Percentiles rank a stretch among this genome's conserved stretches.
Evolutionary conservation across 2,888 invertebrate genomes (phyloP).

Genomic region (Tryphoninae sp.): DNA sequence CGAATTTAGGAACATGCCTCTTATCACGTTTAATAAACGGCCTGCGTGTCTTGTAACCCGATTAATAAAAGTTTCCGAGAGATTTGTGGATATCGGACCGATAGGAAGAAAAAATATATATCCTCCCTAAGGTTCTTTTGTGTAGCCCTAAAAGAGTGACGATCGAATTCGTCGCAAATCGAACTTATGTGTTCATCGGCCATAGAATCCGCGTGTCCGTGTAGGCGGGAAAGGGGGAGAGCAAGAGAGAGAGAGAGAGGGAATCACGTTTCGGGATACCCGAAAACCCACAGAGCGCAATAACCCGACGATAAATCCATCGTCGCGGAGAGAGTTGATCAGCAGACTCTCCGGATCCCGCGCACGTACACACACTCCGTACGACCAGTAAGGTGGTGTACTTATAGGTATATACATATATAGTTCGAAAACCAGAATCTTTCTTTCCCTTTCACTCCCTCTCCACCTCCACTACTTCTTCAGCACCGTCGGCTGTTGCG

Average conservation of each 20-base stretch:
- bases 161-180: slow-evolving; percentile 46
- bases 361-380: slow-evolving; percentile 73
- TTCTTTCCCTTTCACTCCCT: background rate
- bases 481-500: slow-evolving; percentile 12
- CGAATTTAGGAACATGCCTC: background rate
- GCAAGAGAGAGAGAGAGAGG: slow-evolving; percentile 22
- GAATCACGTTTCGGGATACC: slow-evolving; percentile 56
- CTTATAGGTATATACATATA: slow-evolving; percentile 24
- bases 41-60: slow-evolving; percentile 27
- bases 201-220: background rate
- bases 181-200: slow-evolving; percentile 29
- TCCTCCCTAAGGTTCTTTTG: slow-evolving; percentile 3
- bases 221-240: background rate
- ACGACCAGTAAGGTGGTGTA: slow-evolving; percentile 29
- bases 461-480: background rate
- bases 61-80: slow-evolving; percentile 49
- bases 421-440: slow-evolving; percentile 27
- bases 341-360: slow-evolving; percentile 74
- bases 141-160: slow-evolving; percentile 22
- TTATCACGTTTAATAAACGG: slow-evolving; percentile 48
- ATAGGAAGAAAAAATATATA: slow-evolving; percentile 9
- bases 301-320: slow-evolving; percentile 79
- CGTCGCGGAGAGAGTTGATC: slow-evolving; percentile 71
- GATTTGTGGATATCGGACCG: slow-evolving; percentile 54
- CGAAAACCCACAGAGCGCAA: slow-evolving; percentile 69